Percentiles rank a stretch among this genome's conserved stretches.
These are phyloP conservation scores for Clytia hemisphaerica DNA, from an alignment of 30 jellyfish, hydroid and myxozoan species.

Conservation along the genomic window DNA sequence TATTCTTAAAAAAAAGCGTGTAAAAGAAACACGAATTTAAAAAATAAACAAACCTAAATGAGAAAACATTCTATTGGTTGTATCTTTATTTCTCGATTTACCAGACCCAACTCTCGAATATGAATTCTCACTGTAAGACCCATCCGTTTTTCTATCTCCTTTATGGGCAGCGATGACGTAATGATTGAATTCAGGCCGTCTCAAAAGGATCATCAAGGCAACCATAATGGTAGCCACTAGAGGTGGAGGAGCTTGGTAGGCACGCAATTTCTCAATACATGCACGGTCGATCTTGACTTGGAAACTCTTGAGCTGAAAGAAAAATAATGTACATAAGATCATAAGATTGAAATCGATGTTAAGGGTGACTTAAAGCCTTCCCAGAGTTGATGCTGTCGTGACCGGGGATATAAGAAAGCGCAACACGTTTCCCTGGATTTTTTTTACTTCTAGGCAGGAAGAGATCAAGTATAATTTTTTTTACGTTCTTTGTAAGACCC, in stretches of 20 bases:
- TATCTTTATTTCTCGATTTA: constrained; percentile 35
- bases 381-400: no score
- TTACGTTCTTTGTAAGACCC: no score
- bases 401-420: no score
- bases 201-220: constrained; percentile 61
- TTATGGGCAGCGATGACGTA: constrained; percentile 31
- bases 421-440: no score
- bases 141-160: constrained; percentile 35
- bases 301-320: constrained; percentile 23
- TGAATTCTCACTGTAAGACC: constrained; percentile 40
- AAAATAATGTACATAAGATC: not conserved
- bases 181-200: constrained; percentile 66
- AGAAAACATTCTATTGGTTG: constrained; percentile 15
- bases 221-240: constrained; percentile 76
- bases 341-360: not conserved
- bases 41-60: not conserved
- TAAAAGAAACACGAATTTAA: constrained; percentile 12
- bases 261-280: constrained; percentile 71
- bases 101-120: constrained; percentile 52
- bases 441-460: no score
- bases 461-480: no score
- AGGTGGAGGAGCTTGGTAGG: constrained; percentile 77
- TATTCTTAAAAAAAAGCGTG: not conserved
- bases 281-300: constrained; percentile 68
- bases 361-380: not conserved